Percentiles rank a stretch among this genome's conserved stretches.
Conservation (phyloP, 2,888 invertebrate species). For the Drosophila birchii region DNA sequence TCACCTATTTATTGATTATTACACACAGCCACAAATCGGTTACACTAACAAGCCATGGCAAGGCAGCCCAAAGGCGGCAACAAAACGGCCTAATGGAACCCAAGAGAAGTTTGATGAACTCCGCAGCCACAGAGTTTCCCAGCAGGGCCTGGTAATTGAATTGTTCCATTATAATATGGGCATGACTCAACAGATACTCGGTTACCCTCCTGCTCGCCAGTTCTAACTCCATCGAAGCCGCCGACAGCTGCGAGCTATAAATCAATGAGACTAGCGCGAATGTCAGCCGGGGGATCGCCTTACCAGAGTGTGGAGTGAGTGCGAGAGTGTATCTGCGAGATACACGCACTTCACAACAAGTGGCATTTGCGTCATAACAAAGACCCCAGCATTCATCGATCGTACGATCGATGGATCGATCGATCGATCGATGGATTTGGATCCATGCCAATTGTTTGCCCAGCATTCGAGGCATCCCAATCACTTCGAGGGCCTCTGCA, state of each 20-base stretch:
- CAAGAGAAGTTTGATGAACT: slow-evolving; percentile 71
- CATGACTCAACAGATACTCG: slow-evolving; percentile 69
- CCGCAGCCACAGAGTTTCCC: slow-evolving; percentile 56
- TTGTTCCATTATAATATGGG: slow-evolving; percentile 66
- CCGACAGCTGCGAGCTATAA: slow-evolving; percentile 60
- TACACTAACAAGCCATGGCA: slow-evolving; percentile 72
- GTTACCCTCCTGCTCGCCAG: slow-evolving; percentile 36
- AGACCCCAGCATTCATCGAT: slow-evolving; percentile 17
- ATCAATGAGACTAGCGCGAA: slow-evolving; percentile 60
- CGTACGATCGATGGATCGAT: slow-evolving; percentile 10
- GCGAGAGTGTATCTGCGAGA: slow-evolving; percentile 27
- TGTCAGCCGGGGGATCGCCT: slow-evolving; percentile 34
- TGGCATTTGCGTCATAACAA: slow-evolving; percentile 74
- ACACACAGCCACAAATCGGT: slow-evolving; percentile 55
- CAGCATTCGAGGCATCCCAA: slow-evolving; percentile 37
- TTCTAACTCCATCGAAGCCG: slow-evolving; percentile 24
- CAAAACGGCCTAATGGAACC: slow-evolving; percentile 52
- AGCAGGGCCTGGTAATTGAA: slow-evolving; percentile 69
- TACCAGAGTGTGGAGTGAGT: slow-evolving; percentile 11
- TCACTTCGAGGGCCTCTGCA: slow-evolving; percentile 56
- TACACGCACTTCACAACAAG: slow-evolving; percentile 65
- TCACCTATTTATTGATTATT: slow-evolving; percentile 60
- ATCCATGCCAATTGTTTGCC: slow-evolving; percentile 49
- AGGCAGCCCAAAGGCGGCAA: slow-evolving; percentile 6
- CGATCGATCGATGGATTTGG: slow-evolving; percentile 24